phyloP scores from a whole-genome alignment of 2,888 invertebrate genomes.

The Chymomyza caudatula region DNA sequence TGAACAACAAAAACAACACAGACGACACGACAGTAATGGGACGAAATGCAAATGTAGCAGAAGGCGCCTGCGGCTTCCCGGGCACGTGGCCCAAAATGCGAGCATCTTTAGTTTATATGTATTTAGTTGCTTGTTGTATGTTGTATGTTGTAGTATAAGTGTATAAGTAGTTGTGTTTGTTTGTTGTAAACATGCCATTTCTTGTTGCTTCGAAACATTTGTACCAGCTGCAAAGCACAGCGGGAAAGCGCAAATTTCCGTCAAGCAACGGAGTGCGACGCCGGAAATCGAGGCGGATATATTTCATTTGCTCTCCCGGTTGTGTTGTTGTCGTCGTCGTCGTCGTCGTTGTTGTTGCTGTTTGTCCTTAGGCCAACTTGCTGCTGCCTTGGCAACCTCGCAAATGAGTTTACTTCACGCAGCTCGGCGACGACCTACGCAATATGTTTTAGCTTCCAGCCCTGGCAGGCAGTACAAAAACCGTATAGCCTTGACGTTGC shows the following conservation, averaged over 20 bases:
- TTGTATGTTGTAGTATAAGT: slow-evolving; percentile 16
- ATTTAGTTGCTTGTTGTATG: background rate
- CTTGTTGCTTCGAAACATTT: slow-evolving; percentile 40
- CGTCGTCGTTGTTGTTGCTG: slow-evolving; percentile 12
- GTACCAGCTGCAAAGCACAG: slow-evolving; percentile 25
- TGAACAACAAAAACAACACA: background rate
- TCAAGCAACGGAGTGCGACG: slow-evolving; percentile 23
- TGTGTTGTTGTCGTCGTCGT: slow-evolving; percentile 20
- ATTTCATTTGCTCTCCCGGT: slow-evolving; percentile 57
- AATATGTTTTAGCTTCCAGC: slow-evolving; percentile 67
- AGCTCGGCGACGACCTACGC: slow-evolving; percentile 60
- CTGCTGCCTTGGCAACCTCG: slow-evolving; percentile 52
- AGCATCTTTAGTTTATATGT: background rate
- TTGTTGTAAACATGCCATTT: slow-evolving; percentile 43
- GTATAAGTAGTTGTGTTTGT: background rate
- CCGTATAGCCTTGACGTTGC: slow-evolving; percentile 2
- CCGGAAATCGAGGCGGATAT: slow-evolving; percentile 69
- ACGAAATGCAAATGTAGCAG: background rate
- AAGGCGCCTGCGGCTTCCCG: background rate
- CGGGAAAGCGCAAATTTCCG: slow-evolving; percentile 56
- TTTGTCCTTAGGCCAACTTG: slow-evolving; percentile 48
- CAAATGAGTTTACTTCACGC: slow-evolving; percentile 50
- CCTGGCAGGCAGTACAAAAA: slow-evolving; percentile 14
- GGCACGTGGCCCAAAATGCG: background rate
- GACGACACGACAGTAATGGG: background rate